These are phyloP conservation scores for Aphidius colemani DNA, from an alignment of 2,888 invertebrate species.

Conservation along the genomic window DNA sequence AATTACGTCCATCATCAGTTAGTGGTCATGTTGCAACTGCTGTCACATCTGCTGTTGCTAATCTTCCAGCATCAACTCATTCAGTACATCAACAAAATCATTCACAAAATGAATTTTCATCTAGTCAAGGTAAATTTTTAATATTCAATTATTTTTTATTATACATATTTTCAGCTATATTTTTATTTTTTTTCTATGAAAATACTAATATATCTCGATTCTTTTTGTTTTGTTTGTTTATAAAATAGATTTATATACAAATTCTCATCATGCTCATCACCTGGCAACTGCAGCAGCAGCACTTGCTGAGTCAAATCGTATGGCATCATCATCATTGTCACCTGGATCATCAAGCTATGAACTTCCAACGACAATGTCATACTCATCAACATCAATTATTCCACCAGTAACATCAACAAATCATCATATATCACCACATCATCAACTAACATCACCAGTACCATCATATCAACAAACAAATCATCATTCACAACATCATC, in stretches of 20 bases:
- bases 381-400: slow-evolving; percentile 54
- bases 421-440: slow-evolving; percentile 63
- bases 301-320: slow-evolving; percentile 43
- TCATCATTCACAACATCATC: slow-evolving; percentile 45
- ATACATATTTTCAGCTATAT: background rate
- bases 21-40: slow-evolving; percentile 42
- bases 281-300: slow-evolving; percentile 46
- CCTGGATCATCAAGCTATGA: slow-evolving; percentile 54
- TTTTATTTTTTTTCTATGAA: background rate
- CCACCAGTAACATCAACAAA: slow-evolving; percentile 60
- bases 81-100: slow-evolving; percentile 45
- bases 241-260: slow-evolving; percentile 51
- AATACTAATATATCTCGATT: background rate
- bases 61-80: slow-evolving; percentile 38
- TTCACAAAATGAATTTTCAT: slow-evolving; percentile 63
- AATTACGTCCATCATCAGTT: slow-evolving; percentile 49
- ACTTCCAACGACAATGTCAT: slow-evolving; percentile 62
- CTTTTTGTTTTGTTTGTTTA: slow-evolving; percentile 35
- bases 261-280: slow-evolving; percentile 54
- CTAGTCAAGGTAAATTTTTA: slow-evolving; percentile 62
- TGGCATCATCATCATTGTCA: slow-evolving; percentile 59
- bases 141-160: background rate
- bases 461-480: slow-evolving; percentile 60
- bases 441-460: slow-evolving; percentile 50
- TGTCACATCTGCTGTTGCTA: slow-evolving; percentile 41